Evolutionary conservation across 2,797 vertebrate species (phyloP).

Genomic region (Sphenopsis melanotis): DNA sequence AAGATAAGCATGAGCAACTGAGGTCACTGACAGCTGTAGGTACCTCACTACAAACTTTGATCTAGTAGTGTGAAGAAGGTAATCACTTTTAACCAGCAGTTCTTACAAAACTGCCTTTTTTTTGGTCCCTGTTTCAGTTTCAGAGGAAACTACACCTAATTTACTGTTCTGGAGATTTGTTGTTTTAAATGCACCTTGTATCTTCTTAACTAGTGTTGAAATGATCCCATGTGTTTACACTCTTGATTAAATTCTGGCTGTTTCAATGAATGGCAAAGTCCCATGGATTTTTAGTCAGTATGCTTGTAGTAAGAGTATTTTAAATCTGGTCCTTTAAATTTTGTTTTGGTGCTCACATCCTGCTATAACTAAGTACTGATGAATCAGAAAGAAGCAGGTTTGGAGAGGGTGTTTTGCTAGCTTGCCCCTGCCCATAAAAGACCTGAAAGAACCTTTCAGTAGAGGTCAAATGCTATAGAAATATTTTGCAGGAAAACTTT

Average conservation of each 20-base stretch:
- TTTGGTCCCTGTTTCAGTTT: not conserved
- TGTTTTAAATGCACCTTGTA: not conserved
- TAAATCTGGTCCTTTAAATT: not conserved
- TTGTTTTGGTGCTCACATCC: not conserved
- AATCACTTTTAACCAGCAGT: not conserved
- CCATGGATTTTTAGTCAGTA: not conserved
- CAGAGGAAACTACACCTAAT: not conserved
- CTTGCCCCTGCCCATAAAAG: not conserved
- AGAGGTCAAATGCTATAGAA: fast-evolving
- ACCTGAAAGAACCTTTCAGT: not conserved
- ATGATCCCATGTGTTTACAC: not conserved
- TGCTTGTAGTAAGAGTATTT: not conserved
- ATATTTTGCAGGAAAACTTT: not conserved
- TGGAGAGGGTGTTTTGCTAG: not conserved
- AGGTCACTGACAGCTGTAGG: not conserved
- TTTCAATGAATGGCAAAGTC: not conserved
- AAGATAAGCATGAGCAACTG: not conserved
- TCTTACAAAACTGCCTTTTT: not conserved
- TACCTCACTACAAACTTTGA: not conserved
- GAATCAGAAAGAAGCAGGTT: not conserved
- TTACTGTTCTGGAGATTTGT: not conserved
- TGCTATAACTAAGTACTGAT: not conserved
- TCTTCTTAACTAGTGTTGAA: not conserved
- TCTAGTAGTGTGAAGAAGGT: not conserved
- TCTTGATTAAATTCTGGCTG: not conserved